phyloP scores from a whole-genome alignment of 1,140 invertebrate species.

The Panagrolaimus sp. region DNA sequence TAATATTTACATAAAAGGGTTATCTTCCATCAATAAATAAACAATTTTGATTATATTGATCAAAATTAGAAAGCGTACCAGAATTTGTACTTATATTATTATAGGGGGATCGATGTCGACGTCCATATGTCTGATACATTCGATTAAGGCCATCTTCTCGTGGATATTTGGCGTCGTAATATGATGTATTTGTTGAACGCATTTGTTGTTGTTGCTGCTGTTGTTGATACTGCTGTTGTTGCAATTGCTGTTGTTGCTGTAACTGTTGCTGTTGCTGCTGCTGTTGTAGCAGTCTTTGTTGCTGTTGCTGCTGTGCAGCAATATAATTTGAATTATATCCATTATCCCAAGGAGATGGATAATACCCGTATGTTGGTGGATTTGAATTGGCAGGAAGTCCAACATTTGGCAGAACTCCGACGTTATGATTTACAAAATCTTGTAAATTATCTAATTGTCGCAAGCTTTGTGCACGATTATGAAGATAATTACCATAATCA shows the following conservation, averaged over 20 bases:
- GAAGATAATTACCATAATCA: constrained; percentile 44
- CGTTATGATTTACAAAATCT: constrained; percentile 11
- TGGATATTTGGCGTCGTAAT: constrained; percentile 13
- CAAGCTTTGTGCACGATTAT: constrained; percentile 16
- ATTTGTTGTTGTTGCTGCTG: constrained; percentile 16
- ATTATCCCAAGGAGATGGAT: constrained; percentile 1
- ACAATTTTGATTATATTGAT: constrained; percentile 1
- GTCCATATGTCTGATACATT: constrained; percentile 12
- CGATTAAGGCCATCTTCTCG: constrained; percentile 6
- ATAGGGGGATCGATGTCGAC: constrained; percentile 10
- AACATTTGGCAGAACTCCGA: background rate
- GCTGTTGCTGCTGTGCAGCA: background rate
- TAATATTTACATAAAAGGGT: background rate
- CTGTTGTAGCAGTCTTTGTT: background rate
- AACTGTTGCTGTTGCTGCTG: background rate
- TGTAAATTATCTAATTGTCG: constrained; percentile 4
- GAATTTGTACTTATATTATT: constrained; percentile 9
- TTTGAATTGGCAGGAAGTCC: background rate
- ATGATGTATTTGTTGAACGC: background rate
- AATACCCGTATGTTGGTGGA: constrained; percentile 5
- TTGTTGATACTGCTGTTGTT: constrained; percentile 14
- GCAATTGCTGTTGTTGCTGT: constrained; percentile 3
- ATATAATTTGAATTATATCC: background rate
- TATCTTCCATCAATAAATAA: constrained; percentile 8
- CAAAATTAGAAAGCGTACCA: constrained; percentile 10